phyloP scores from a whole-genome alignment of 1,140 invertebrate genomes.

The Pectinophora gossypiella region DNA sequence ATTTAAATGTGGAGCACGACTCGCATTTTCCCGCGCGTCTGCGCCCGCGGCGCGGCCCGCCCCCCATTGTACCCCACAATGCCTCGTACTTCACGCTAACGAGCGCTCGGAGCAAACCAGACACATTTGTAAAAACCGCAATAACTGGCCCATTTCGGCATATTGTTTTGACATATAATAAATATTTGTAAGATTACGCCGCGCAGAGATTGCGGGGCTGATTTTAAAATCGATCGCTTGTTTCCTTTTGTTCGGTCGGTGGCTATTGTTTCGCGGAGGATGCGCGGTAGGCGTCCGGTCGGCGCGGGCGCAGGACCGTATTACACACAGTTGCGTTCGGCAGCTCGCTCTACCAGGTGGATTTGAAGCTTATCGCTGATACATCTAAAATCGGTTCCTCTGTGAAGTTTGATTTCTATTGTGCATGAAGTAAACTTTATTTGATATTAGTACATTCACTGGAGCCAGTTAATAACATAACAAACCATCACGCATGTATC shows the following conservation, averaged over 20 bases:
- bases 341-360: slow-evolving; percentile 30
- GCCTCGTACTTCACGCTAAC: slow-evolving; percentile 69
- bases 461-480: no score
- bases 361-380: slow-evolving; percentile 6
- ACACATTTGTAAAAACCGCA: slow-evolving; percentile 73
- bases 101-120: slow-evolving; percentile 64
- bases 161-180: slow-evolving; percentile 75
- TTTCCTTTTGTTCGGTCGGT: slow-evolving; percentile 49
- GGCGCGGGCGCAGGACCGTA: slow-evolving; percentile 29
- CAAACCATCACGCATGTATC: no score
- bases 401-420: no score
- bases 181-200: slow-evolving; percentile 71
- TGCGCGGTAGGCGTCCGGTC: slow-evolving; percentile 29
- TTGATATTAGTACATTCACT: no score
- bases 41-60: slow-evolving; percentile 51
- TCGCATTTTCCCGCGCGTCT: slow-evolving; percentile 37
- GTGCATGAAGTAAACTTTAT: no score
- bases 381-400: not conserved
- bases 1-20: slow-evolving; percentile 38
- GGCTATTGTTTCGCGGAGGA: slow-evolving; percentile 50
- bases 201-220: slow-evolving; percentile 51
- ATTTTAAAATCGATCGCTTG: slow-evolving; percentile 52
- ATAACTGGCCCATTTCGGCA: slow-evolving; percentile 70
- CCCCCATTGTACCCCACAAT: slow-evolving; percentile 68
- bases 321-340: slow-evolving; percentile 62